Evolutionary conservation across 2,888 invertebrate genomes (phyloP).

Genomic region (Parochlus steinenii): DNA sequence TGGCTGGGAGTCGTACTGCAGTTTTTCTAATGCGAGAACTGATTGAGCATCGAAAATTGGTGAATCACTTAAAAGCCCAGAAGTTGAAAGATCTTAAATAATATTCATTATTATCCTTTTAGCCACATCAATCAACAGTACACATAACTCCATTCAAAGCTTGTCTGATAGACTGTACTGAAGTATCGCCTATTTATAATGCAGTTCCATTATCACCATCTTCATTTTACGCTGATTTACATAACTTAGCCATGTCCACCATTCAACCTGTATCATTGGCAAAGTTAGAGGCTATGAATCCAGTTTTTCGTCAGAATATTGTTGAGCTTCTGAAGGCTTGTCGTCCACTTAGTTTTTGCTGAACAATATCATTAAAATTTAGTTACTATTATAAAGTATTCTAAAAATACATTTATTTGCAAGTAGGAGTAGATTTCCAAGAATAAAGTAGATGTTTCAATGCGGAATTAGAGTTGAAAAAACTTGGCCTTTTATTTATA

Average conservation of each 20-base stretch:
- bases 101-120: slow-evolving; percentile 1
- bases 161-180: slow-evolving; percentile 51
- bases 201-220: slow-evolving; percentile 29
- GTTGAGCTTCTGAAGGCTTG: slow-evolving; percentile 25
- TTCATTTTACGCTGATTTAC: slow-evolving; percentile 54
- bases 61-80: slow-evolving; percentile 15
- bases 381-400: no score
- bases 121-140: slow-evolving; percentile 30
- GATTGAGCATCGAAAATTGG: slow-evolving; percentile 27
- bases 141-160: slow-evolving; percentile 52
- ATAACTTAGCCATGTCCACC: slow-evolving; percentile 47
- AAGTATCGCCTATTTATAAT: slow-evolving; percentile 53
- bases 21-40: slow-evolving; percentile 27
- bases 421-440: no score
- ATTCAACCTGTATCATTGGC: slow-evolving; percentile 23
- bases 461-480: no score
- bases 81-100: slow-evolving; percentile 1
- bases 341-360: slow-evolving; percentile 29
- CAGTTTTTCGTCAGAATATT: slow-evolving; percentile 27
- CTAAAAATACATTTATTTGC: no score
- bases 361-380: slow-evolving; percentile 11
- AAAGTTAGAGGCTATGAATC: slow-evolving; percentile 25
- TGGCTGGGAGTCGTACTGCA: slow-evolving; percentile 31
- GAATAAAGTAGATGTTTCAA: no score
- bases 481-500: no score